A percentile compares a stretch with the other conserved stretches of the same genome.
phyloP scores from a whole-genome alignment of 2,888 invertebrate genomes.

The Notodonta ziczac region DNA sequence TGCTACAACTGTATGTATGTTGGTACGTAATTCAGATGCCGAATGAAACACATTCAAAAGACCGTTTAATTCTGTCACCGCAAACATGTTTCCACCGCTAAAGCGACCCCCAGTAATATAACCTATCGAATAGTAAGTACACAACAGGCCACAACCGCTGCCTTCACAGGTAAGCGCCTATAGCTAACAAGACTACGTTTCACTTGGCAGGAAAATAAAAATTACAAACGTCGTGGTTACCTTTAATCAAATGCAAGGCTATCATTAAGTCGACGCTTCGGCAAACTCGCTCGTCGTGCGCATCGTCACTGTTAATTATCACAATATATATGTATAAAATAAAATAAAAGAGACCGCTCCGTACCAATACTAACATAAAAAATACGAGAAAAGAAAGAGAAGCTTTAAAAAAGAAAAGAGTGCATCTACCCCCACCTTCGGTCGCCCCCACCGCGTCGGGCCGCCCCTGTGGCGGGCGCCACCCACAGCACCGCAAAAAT shows the following conservation, averaged over 20 bases:
- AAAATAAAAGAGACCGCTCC: conserved; percentile 82
- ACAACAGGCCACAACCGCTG: conserved; percentile 51
- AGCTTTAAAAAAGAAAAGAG: conserved; percentile 84
- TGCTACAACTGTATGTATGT: conserved; percentile 16
- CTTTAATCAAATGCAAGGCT: conserved; percentile 82
- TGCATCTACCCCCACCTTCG: conserved; percentile 81
- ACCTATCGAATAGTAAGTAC: conserved; percentile 45
- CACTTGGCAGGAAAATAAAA: conserved; percentile 63
- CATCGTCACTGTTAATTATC: conserved; percentile 83
- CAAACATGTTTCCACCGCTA: conserved; percentile 60
- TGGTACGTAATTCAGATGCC: conserved; percentile 23
- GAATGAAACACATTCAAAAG: conserved; percentile 56
- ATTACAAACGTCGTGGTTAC: conserved; percentile 75
- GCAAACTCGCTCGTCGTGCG: conserved; percentile 75
- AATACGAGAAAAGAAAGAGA: conserved; percentile 84
- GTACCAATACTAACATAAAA: conserved; percentile 81
- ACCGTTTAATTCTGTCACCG: conserved; percentile 62
- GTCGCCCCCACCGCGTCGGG: conserved; percentile 73
- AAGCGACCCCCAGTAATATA: conserved; percentile 55
- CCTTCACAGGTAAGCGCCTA: conserved; percentile 43
- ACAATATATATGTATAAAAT: conserved; percentile 78
- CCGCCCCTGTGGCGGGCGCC: conserved; percentile 84
- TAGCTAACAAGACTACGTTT: conserved; percentile 41
- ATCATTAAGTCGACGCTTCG: conserved; percentile 78
- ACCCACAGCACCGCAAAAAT: conserved; percentile 88